phyloP scores from a whole-genome alignment of 2,113 vertebrate species.

The Kobus ellipsiprymnus region DNA sequence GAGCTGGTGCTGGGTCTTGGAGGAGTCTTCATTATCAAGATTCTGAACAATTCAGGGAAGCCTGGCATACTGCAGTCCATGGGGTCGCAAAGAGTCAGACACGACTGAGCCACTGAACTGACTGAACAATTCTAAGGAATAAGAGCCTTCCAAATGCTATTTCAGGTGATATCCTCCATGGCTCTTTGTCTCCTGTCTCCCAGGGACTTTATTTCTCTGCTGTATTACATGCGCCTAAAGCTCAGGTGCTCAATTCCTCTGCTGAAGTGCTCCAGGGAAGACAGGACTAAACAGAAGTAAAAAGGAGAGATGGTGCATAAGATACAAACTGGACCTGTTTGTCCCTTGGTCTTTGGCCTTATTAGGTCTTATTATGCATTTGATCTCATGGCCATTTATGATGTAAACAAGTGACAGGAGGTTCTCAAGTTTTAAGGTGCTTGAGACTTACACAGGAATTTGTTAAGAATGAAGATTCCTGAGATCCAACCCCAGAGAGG shows the following conservation, averaged over 20 bases:
- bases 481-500: background rate
- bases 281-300: background rate
- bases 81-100: background rate
- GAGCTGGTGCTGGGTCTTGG: background rate
- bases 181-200: background rate
- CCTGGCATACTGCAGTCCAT: background rate
- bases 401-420: background rate
- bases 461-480: background rate
- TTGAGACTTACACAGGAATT: background rate
- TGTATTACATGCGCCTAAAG: background rate
- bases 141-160: background rate
- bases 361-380: background rate
- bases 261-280: background rate
- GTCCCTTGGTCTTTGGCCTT: background rate
- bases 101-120: background rate
- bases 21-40: background rate
- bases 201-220: background rate
- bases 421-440: background rate
- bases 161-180: background rate
- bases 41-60: background rate
- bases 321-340: background rate
- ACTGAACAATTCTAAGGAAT: background rate
- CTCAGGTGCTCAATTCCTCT: background rate
- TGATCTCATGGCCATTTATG: background rate
- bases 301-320: background rate